Base-by-base conservation (phyloP, 2,797 vertebrate genomes). In the Cheirogaleus major region DNA sequence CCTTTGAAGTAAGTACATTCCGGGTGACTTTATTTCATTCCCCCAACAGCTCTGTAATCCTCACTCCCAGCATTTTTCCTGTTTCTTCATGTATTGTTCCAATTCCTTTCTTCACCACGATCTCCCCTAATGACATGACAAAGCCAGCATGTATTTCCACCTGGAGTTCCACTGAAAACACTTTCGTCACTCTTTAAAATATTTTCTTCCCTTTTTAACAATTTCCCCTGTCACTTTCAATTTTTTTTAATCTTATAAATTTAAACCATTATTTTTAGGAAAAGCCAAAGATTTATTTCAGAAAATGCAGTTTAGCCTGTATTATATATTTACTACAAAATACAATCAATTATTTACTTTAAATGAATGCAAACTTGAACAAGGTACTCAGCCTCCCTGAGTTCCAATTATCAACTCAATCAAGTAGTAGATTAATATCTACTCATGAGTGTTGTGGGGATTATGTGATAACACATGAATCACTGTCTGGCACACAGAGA, bases 381-480 rank as follows among this genome's bases (percentile, higher is more conserved):
- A 38, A 65, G 9, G 1, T 13, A 11, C 20, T 72, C 89, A 50
- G 15, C 25, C 13, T 81, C 17, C n/a, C 17, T 20, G 63, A 63
- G 10, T 3, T 10, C 75, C 41, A 13, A 67, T 43, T 41, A 7
- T 43, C 18, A 43, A 50, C 43, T 32, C 17, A 27, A 11, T 35
- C 38, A n/a, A 45, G 7, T 5, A 25, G 12, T 2, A 12, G 30
- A 76, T 57, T 18, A 35, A 63, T 10, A 32, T 7, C 30, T 17
- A 43, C 41, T 75, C 43, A 32, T 1, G 11, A 27, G 18, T 25
- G 2, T 5, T 15, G 2, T 43, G 11, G 59, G 30, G 7, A 4
- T 25, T 13, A 15, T 0, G 0, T 32, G n/a, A 9, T 27, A 57
- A 25, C 27, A 14, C 3, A 10, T 5, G 67, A 17, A 43, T 20